Base-by-base conservation (phyloP, 2,888 invertebrate species). In the Cantharis rufa region DNA sequence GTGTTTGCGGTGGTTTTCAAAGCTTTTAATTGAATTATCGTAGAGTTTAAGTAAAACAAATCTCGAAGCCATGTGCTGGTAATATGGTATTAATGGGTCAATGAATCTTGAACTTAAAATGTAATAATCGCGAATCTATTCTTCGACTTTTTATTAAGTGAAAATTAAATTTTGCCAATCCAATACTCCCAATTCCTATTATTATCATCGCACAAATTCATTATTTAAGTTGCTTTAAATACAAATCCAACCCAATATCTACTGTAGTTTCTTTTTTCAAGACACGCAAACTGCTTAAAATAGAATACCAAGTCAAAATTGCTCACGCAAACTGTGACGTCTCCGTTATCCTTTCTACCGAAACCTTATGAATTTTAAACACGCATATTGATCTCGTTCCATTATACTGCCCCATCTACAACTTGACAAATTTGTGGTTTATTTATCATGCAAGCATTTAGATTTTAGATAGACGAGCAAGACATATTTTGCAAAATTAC, bases 301-400 rank as follows among this genome's bases (percentile, higher is more conserved):
- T 77, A 77, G 72, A 77, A 63, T 62, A 70, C 48, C 48, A 48
- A 76, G 76, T 77, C 75, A 78, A 74, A 76, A 69, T 66, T 63
- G 63, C 73, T 79, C 80, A 80, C 80, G 80, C 79, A 72, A 79
- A 66, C 71, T 27, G 74, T 80, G 78, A 79, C 77, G 80, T 80
- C 77, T 75, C 28, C 48, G 63, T 76, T 71, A 71, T 71, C 75
- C 75, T 75, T 75, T 32, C 75, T 62, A 64, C 71, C 21, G 70
- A 71, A 75, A 48, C 48, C 64, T 74, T 68, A 74, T 74, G 70
- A 63, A 11, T 13, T 70, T 64, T 15, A 64, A 61, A 64, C 74
- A 74, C 74, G 74, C 70, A 62, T 66, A 66, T 66, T 66, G 64
- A 66, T 66, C 64, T 71, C 71, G 27, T 27, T 63, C 63, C 15